Conservation (phyloP, 2,888 invertebrate genomes). For the Lithodes maja region DNA sequence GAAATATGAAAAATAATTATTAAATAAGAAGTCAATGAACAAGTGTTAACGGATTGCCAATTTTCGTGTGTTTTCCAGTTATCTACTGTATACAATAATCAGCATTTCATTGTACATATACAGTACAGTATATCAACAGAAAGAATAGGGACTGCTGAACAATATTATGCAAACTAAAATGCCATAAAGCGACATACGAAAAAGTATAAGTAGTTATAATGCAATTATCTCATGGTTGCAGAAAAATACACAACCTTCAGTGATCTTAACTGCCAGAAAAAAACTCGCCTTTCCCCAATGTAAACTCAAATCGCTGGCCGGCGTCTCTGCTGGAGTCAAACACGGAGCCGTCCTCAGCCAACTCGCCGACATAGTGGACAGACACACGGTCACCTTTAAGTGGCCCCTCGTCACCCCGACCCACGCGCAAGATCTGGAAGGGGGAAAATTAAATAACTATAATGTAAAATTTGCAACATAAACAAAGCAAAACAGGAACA, state of each 20-base stretch:
- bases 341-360: slow-evolving; percentile 85
- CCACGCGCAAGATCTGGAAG: slow-evolving; percentile 45
- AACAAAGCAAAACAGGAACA: not conserved
- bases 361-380: slow-evolving; percentile 93
- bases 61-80: too few relatives aligned
- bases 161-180: too few relatives aligned
- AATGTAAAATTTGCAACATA: not conserved
- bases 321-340: slow-evolving; percentile 95
- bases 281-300: slow-evolving; percentile 85
- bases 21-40: too few relatives aligned
- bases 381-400: slow-evolving; percentile 82
- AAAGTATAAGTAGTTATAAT: too few relatives aligned
- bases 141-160: too few relatives aligned
- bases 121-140: too few relatives aligned
- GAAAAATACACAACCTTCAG: not conserved
- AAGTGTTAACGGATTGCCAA: too few relatives aligned
- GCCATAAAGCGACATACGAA: too few relatives aligned
- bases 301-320: slow-evolving; percentile 89
- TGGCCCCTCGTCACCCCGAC: slow-evolving; percentile 82
- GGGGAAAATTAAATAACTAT: not conserved
- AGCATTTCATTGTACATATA: too few relatives aligned
- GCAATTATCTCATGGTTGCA: too few relatives aligned
- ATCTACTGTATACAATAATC: too few relatives aligned
- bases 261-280: slow-evolving; percentile 55
- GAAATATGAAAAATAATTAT: too few relatives aligned